Evolutionary conservation across 37 sponge, comb jelly and placozoan genomes (phyloP), one percentile per base, ranked within the genome.

Genomic region (Cladorhizidae sp.): DNA sequence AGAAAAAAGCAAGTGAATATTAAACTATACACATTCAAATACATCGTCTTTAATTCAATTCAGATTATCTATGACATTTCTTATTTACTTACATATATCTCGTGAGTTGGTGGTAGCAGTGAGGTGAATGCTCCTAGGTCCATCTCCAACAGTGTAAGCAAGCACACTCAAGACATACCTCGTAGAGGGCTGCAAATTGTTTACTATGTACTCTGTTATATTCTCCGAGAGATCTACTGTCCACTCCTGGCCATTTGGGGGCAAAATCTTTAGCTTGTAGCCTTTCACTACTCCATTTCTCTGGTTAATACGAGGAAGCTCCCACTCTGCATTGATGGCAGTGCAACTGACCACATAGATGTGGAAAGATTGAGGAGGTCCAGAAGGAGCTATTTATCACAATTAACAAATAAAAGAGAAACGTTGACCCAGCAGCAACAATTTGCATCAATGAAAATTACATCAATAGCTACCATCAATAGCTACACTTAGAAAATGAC

Each of bases 71-170:
- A n/a, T n/a, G n/a, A n/a, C n/a, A n/a, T n/a, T n/a, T n/a, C n/a
- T n/a, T n/a, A 9, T 45, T 45, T 45, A 45, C 49, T 45, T 45
- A 45, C 49, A 45, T 42, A 9, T 61, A 76, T 59, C 77, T 61
- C 37, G 45, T 36, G 22, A 2, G 17, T 21, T 25, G 20, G 83
- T 83, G n/a, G 74, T 21, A 23, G 49, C 75, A 65, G 75, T 74
- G 12, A 83, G 67, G 31, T 50, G 56, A 21, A 74, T 61, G 33
- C 54, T 64, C 26, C 83, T 74, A 3, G 83, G 83, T 1, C 83
- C 83, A 74, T 83, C 75, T 33, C 28, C 67, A 38, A 67, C 49
- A n/a, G 83, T 83, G 83, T 54, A 83, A 5, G 83, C 83, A 45
- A 83, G 55, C 1, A 74, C 56, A 74, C 73, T 83, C 18, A 63